These are phyloP conservation scores for Scylla paramamosain DNA, from an alignment of 1,140 invertebrate species.

Conservation along the genomic window DNA sequence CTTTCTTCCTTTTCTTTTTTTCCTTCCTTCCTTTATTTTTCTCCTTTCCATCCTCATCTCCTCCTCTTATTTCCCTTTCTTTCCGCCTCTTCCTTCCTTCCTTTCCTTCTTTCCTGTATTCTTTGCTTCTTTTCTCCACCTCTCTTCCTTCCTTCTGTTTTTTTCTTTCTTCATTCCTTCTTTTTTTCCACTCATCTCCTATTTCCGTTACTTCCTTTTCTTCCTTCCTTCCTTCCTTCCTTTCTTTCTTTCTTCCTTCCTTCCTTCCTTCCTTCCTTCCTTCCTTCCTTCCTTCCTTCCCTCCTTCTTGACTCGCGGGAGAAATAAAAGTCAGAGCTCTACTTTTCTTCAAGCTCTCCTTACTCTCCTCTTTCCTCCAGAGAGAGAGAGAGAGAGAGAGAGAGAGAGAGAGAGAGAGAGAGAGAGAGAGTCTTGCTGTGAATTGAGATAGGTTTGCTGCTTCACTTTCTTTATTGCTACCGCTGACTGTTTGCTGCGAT, in stretches of 20 bases:
- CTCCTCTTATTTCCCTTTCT: too few relatives aligned
- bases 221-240: not conserved
- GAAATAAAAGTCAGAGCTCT: not conserved
- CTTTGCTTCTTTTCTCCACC: not conserved
- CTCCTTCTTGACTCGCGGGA: not conserved
- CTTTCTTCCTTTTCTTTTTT: too few relatives aligned
- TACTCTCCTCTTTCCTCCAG: not conserved
- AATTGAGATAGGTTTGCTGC: slow-evolving; percentile 2
- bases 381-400: slow-evolving; percentile 10
- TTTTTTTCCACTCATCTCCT: not conserved
- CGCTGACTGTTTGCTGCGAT: too few relatives aligned
- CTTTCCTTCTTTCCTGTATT: not conserved
- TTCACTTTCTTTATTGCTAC: not conserved
- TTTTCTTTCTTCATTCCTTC: not conserved
- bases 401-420: slow-evolving; percentile 11
- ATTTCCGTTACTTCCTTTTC: not conserved
- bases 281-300: slow-evolving; percentile 5
- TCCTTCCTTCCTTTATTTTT: too few relatives aligned
- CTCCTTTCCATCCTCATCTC: too few relatives aligned
- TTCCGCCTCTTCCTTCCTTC: too few relatives aligned
- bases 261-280: not conserved
- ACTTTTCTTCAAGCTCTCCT: not conserved
- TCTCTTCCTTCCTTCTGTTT: not conserved
- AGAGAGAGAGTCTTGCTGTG: not conserved
- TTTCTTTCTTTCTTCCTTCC: not conserved